Base-by-base conservation (phyloP, 2,888 invertebrate genomes). In the Ennomos erosarius region DNA sequence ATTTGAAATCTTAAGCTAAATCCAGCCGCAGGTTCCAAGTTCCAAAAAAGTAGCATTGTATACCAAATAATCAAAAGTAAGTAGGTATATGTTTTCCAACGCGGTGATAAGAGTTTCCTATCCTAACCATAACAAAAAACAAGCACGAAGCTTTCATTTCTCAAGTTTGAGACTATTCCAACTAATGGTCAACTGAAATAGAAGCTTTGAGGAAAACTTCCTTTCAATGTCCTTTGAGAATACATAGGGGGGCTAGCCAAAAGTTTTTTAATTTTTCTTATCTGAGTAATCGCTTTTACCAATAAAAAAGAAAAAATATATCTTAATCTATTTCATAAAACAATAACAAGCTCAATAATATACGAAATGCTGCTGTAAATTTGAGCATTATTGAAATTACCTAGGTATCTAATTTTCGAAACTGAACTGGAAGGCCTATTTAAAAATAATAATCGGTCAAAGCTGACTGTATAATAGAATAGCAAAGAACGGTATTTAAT, bases 381-480 rank as follows among this genome's bases (percentile, higher is more conserved):
- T 35, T 42, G 50, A 42, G n/a, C 42, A 35, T 34, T 42, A 42
- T 42, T 42, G 34, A 50, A 50, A 42, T 50, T 50, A n/a, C n/a
- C n/a, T n/a, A n/a, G n/a, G n/a, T n/a, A 11, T 42, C 26, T 42
- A 34, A 11, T 11, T 11, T 8, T n/a, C 36, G 36, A 51, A 34
- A 35, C 16, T 16, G 5, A 50, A 50, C 42, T 42, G 43, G 16
- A 62, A 40, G 45, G 38, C 48, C 51, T 59, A 59, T 44, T 43
- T 40, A 59, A 44, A 67, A 67, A 71, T 26, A 26, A 61, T 59
- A 48, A 46, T 34, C 13, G 33, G 59, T 48, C 51, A 50, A 51
- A 38, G 50, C 53, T 64, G 49, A 63, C 68, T 58, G 62, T 51
- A 26, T 63, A 71, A 70, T 71, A 63, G 59, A 50, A 62, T 68